phyloP scores from a whole-genome alignment of 2,797 vertebrate species.

The Malurus leucopterus region DNA sequence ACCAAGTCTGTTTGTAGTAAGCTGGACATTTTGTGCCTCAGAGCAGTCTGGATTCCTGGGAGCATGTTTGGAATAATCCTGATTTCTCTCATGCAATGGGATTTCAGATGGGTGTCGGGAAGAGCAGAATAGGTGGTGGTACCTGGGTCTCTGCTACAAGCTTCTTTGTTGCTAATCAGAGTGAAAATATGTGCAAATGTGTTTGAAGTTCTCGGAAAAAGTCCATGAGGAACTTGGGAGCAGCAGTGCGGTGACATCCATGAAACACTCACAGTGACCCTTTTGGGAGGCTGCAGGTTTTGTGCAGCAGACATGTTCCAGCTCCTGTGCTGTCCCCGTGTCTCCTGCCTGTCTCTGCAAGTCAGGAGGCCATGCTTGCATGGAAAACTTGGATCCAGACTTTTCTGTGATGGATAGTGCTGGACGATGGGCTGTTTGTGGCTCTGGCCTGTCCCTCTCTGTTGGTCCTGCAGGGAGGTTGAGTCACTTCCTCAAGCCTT shows the following conservation, averaged over 20 bases:
- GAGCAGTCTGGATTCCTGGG: not conserved
- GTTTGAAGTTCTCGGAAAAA: not conserved
- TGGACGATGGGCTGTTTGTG: accelerated
- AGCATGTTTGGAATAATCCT: accelerated
- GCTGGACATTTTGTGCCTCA: not conserved
- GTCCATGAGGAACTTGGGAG: not conserved
- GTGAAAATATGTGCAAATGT: not conserved
- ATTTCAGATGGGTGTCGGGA: not conserved
- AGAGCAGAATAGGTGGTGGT: accelerated
- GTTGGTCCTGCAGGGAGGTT: not conserved
- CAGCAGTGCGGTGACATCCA: accelerated
- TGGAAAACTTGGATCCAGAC: accelerated
- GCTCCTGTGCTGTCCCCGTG: not conserved
- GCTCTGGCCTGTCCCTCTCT: not conserved
- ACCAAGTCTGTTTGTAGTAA: not conserved
- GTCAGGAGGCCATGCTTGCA: not conserved
- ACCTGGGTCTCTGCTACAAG: not conserved
- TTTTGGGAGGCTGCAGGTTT: not conserved
- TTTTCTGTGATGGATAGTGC: not conserved
- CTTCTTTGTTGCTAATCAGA: not conserved
- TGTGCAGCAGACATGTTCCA: accelerated
- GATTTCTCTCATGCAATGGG: not conserved
- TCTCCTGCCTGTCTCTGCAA: not conserved
- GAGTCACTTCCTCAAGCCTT: not conserved
- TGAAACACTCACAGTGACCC: accelerated